These are phyloP conservation scores for Noctua pronuba DNA, from an alignment of 2,888 invertebrate species.

Conservation along the genomic window DNA sequence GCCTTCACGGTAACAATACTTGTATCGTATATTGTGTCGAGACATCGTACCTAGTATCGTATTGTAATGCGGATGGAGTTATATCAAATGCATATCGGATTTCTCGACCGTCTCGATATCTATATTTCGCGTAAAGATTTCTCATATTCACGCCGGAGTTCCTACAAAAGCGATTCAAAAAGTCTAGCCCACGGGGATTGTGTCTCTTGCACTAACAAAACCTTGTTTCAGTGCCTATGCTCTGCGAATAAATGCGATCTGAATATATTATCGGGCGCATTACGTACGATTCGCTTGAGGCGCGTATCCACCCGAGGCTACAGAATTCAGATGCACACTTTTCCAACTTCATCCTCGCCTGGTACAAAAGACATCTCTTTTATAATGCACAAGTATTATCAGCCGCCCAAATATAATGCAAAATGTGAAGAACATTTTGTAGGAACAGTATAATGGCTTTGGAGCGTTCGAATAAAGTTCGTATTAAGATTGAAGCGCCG, in stretches of 20 bases:
- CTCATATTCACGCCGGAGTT: slow-evolving; percentile 58
- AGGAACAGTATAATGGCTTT: slow-evolving; percentile 60
- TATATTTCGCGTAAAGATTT: slow-evolving; percentile 59
- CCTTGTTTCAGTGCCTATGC: slow-evolving; percentile 86
- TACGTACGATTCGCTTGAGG: slow-evolving; percentile 87
- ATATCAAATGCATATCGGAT: slow-evolving; percentile 55
- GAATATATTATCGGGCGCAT: slow-evolving; percentile 89
- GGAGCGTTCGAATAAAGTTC: slow-evolving; percentile 56
- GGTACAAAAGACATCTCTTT: slow-evolving; percentile 77
- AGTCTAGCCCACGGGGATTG: slow-evolving; percentile 81
- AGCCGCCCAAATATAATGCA: slow-evolving; percentile 67
- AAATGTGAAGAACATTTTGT: slow-evolving; percentile 66
- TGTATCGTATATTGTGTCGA: slow-evolving; percentile 9
- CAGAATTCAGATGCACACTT: slow-evolving; percentile 83
- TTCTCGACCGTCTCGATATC: slow-evolving; percentile 43
- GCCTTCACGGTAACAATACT: slow-evolving; percentile 38
- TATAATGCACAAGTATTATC: slow-evolving; percentile 69
- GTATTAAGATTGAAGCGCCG: slow-evolving; percentile 52
- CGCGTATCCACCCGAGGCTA: slow-evolving; percentile 81
- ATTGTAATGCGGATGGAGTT: slow-evolving; percentile 32
- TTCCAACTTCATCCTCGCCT: slow-evolving; percentile 79
- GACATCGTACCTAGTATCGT: slow-evolving; percentile 3
- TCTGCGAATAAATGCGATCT: slow-evolving; percentile 86
- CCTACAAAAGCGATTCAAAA: slow-evolving; percentile 73
- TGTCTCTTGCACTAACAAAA: slow-evolving; percentile 82